Base-by-base conservation (phyloP, 2,113 vertebrate genomes). In the Pseudorhombus dupliciocellatus region DNA sequence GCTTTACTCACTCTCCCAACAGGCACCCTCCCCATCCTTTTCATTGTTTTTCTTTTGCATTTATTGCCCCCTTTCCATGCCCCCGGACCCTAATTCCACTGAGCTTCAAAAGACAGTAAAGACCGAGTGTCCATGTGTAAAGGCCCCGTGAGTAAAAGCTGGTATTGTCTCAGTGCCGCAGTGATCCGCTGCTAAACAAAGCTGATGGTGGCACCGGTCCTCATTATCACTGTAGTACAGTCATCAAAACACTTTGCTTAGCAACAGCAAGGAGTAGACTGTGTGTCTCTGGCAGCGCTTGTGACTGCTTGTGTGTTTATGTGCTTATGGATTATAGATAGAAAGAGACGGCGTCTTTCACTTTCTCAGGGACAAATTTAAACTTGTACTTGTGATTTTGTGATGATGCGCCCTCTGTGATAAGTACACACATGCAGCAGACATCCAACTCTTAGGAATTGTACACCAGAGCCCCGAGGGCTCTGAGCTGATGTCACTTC, bases 401-500 rank as follows among this genome's bases (percentile, higher is more conserved):
- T 28, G 53, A 54, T 24, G 24, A 14, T 20, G n/a, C 8, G 3
- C 40, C 11, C n/a, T n/a, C 40, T 22, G 53, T 5, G 31, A 26
- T 51, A 75, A 52, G 59, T 75, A 37, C 54, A 21, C 57, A 60
- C 57, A 60, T 58, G 51, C 34, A 31, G 18, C 11, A 0, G 24
- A 66, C 53, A 52, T 58, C 42, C 8, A 1, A 51, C 71, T 73
- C 65, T 75, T 55, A 64, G 25, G 57, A 52, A 51, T 48, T 26
- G 48, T 9, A 62, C 44, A 60, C 42, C 54, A 69, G n/a, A 76
- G 28, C 69, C 75, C 73, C 57, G 12, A 14, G 57, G 79, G 80
- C 61, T 24, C 31, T 30, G 8, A 37, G 73, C 31, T 79, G 78
- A 88, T 81, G 78, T 84, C 66, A 88, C 83, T 88, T 90, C 89